Percentiles rank a stretch among this genome's conserved stretches.
Conservation (phyloP, 2,113 vertebrate species). For the Dascyllus trimaculatus region DNA sequence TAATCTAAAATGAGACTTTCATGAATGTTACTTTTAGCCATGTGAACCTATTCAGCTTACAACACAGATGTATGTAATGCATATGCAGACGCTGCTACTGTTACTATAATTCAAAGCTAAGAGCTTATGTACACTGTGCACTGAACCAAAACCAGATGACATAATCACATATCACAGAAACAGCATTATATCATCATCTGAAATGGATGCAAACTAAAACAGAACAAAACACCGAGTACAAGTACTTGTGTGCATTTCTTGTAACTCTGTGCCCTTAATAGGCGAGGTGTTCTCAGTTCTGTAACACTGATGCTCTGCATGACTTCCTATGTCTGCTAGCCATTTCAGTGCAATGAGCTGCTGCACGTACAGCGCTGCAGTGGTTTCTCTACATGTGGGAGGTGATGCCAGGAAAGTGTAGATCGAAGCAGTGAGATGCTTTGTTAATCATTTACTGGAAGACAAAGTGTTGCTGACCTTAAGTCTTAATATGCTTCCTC, state of each 20-base stretch:
- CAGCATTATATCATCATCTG: neutral
- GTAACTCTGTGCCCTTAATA: conserved; percentile 4
- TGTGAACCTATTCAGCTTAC: too few relatives aligned
- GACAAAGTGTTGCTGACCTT: conserved; percentile 31
- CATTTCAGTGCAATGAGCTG: conserved; percentile 46
- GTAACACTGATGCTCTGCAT: conserved; percentile 53
- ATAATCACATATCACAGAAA: too few relatives aligned
- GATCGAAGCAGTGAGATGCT: conserved; percentile 22
- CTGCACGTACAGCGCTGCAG: conserved; percentile 54
- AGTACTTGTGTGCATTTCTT: neutral
- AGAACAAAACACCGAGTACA: neutral
- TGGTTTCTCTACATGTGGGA: conserved; percentile 77
- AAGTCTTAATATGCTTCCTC: neutral
- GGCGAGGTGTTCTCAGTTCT: conserved; percentile 21
- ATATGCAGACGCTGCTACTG: too few relatives aligned
- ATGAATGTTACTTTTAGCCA: too few relatives aligned
- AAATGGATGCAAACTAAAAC: neutral
- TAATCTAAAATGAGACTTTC: too few relatives aligned
- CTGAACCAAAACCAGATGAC: too few relatives aligned
- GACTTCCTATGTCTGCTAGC: conserved; percentile 76
- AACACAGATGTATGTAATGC: too few relatives aligned
- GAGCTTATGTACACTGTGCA: too few relatives aligned
- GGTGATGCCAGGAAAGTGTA: conserved; percentile 70
- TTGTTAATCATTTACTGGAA: conserved; percentile 77
- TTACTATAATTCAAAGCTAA: too few relatives aligned